These are phyloP conservation scores for Hippocampus mohnikei DNA, from an alignment of 2,113 vertebrate genomes.

Conservation along the genomic window DNA sequence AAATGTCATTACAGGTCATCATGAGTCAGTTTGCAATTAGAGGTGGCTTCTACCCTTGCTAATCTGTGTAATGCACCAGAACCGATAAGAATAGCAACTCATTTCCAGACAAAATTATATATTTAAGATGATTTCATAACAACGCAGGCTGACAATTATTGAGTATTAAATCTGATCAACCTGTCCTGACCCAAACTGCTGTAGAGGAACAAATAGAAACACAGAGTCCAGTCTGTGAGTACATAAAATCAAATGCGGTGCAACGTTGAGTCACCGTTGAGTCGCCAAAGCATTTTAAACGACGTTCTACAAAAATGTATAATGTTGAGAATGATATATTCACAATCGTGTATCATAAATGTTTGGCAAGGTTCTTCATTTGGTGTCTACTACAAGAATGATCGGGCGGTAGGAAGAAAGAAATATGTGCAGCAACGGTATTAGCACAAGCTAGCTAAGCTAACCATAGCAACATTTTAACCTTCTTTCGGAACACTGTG, in stretches of 20 bases:
- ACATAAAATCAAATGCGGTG: background rate
- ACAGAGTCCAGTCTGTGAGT: background rate
- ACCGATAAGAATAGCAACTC: constrained; percentile 9
- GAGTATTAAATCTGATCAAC: background rate
- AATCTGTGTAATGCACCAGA: constrained; percentile 11
- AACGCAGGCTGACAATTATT: background rate
- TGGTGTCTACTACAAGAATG: too few species aligned
- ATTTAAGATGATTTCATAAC: constrained; percentile 13
- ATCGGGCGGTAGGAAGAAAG: too few species aligned
- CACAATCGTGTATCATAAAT: background rate
- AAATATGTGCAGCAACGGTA: too few species aligned
- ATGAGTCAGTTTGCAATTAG: constrained; percentile 39
- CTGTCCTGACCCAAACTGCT: background rate
- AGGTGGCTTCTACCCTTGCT: constrained; percentile 21
- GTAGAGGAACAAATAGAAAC: background rate
- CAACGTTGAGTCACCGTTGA: background rate
- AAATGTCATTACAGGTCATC: constrained; percentile 35
- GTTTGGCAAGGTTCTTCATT: too few species aligned
- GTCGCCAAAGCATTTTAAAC: background rate
- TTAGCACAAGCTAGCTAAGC: too few species aligned
- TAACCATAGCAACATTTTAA: too few species aligned
- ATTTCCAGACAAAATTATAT: constrained; percentile 2
- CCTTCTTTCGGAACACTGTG: too few species aligned
- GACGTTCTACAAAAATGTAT: background rate
- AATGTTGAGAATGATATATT: background rate